Evolutionary conservation across 2,113 vertebrate genomes (phyloP).

Genomic region (Phylloscopus trochilus): DNA sequence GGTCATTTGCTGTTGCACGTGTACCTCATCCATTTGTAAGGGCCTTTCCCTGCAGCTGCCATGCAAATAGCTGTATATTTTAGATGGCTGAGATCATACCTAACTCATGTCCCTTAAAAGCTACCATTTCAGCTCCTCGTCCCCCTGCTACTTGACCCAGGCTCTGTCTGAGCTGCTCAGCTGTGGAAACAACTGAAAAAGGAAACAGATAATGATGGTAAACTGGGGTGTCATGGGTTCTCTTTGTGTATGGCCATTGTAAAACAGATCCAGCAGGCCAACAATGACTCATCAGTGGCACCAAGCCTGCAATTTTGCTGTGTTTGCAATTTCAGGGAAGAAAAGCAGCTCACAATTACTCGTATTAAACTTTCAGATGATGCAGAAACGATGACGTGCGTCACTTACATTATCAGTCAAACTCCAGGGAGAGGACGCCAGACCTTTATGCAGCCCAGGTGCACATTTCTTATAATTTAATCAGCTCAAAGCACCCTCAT

Average conservation of each 20-base stretch:
- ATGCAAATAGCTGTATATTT: neutral
- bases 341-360: slow-evolving; percentile 51
- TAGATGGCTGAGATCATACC: neutral
- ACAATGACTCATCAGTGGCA: slow-evolving; percentile 44
- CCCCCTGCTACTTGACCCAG: neutral
- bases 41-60: neutral
- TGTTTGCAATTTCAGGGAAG: slow-evolving; percentile 29
- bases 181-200: neutral
- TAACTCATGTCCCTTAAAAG: neutral
- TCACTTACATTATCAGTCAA: slow-evolving; percentile 28
- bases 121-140: neutral
- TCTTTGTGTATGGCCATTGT: neutral
- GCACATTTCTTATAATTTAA: slow-evolving; percentile 55
- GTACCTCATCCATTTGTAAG: neutral
- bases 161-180: neutral
- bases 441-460: slow-evolving; percentile 21
- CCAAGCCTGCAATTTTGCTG: slow-evolving; percentile 47
- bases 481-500: slow-evolving; percentile 54
- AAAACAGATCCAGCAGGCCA: neutral
- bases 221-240: neutral
- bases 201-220: neutral
- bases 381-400: slow-evolving; percentile 42
- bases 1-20: neutral
- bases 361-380: slow-evolving; percentile 48
- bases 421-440: neutral